phyloP scores from a whole-genome alignment of 2,888 invertebrate species.

The Melipona bicolor region DNA sequence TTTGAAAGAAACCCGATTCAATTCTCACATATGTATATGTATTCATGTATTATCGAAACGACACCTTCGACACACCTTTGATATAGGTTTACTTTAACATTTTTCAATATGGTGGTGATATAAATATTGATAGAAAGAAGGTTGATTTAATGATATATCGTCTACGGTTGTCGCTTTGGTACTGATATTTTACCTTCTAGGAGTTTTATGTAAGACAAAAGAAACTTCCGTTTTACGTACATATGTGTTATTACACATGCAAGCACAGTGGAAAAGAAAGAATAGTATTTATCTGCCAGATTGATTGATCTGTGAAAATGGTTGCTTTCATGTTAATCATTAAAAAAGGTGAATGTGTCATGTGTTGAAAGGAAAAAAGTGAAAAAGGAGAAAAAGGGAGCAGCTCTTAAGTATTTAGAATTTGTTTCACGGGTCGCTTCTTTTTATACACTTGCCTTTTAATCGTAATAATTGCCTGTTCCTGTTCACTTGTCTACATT shows the following conservation, averaged over 20 bases:
- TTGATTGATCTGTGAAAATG: conserved; percentile 48
- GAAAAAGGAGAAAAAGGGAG: background rate
- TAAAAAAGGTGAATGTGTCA: background rate
- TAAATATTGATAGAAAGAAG: background rate
- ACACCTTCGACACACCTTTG: background rate
- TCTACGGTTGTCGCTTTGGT: conserved; percentile 38
- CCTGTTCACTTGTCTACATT: conserved; percentile 32
- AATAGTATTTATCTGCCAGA: conserved; percentile 45
- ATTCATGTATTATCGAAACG: conserved; percentile 57
- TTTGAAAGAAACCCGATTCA: conserved; percentile 12
- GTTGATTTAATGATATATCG: background rate
- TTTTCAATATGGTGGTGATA: background rate
- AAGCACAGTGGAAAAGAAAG: conserved; percentile 14
- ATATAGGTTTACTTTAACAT: background rate
- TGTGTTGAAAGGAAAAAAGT: background rate
- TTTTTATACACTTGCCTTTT: conserved; percentile 55
- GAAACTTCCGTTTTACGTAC: conserved; percentile 48
- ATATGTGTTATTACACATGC: conserved; percentile 47
- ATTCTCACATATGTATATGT: conserved; percentile 42
- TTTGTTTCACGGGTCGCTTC: conserved; percentile 53
- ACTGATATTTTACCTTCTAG: conserved; percentile 54
- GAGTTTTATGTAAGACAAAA: conserved; percentile 58
- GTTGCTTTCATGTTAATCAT: background rate
- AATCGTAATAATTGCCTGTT: conserved; percentile 37
- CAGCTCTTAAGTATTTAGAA: conserved; percentile 14